Percentiles rank a stretch among this genome's conserved stretches.
phyloP scores from a whole-genome alignment of 2,797 vertebrate genomes.

The Antennarius maculatus region DNA sequence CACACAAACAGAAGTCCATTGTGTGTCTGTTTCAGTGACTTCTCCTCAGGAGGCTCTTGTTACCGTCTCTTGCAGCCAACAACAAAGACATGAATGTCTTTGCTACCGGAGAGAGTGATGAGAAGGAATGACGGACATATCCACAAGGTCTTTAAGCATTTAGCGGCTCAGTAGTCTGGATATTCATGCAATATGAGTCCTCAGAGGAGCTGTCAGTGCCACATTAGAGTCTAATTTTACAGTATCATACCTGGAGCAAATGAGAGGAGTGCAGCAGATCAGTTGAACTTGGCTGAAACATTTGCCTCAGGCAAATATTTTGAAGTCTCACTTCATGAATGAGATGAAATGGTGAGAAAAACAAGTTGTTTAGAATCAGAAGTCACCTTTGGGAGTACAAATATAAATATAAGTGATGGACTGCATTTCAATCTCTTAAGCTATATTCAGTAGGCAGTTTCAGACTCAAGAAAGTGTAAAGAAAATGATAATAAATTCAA shows the following conservation, averaged over 20 bases:
- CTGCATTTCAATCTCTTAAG: background rate
- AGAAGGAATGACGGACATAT: conserved; percentile 34
- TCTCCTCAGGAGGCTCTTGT: conserved; percentile 71
- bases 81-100: conserved; percentile 78
- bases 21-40: conserved; percentile 62
- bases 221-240: conserved; percentile 34
- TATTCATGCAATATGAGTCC: conserved; percentile 1
- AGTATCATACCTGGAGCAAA: conserved; percentile 20
- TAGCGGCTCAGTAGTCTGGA: background rate
- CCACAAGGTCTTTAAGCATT: conserved; percentile 38
- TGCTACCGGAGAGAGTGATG: conserved; percentile 45
- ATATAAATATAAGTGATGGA: background rate
- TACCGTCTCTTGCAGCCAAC: conserved; percentile 57
- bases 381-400: background rate
- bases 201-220: conserved; percentile 2
- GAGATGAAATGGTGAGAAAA: background rate
- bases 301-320: conserved; percentile 6
- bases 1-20: conserved; percentile 66
- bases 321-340: background rate
- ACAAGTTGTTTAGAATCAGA: too few relatives aligned
- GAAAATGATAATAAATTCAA: too few relatives aligned
- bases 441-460: background rate
- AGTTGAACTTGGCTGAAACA: background rate
- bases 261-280: conserved; percentile 12
- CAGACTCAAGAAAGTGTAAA: background rate